These are phyloP conservation scores for Pipra filicauda DNA, from an alignment of 2,113 vertebrate genomes.

Conservation along the genomic window DNA sequence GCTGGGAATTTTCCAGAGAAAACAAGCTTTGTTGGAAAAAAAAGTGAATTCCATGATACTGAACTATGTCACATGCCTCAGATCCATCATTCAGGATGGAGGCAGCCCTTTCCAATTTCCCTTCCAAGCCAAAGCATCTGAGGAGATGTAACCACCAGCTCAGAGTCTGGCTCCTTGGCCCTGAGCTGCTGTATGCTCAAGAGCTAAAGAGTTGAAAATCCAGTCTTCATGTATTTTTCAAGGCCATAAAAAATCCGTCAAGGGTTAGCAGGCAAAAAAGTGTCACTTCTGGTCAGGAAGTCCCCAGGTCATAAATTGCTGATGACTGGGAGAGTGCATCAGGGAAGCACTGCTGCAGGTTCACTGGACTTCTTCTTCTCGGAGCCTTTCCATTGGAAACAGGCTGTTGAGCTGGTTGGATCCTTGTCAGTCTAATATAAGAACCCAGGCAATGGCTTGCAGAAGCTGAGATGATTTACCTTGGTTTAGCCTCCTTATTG, in stretches of 20 bases:
- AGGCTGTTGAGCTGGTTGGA: background rate
- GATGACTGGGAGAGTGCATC: background rate
- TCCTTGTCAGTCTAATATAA: background rate
- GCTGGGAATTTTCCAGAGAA: constrained; percentile 21
- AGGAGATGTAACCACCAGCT: background rate
- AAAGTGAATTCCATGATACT: background rate
- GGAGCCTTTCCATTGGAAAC: background rate
- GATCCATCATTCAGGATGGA: background rate
- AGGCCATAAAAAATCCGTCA: background rate
- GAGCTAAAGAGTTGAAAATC: background rate
- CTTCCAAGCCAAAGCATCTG: background rate
- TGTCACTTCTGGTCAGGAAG: background rate
- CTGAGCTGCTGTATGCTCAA: background rate
- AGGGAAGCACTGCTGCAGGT: background rate
- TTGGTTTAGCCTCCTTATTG: background rate
- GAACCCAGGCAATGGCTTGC: background rate
- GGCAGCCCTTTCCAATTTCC: background rate
- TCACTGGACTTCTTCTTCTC: background rate
- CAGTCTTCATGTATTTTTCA: background rate
- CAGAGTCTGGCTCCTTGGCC: background rate
- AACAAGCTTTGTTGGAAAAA: background rate
- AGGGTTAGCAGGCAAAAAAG: background rate
- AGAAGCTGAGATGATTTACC: background rate
- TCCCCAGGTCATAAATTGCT: background rate
- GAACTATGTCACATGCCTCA: background rate